Conservation (phyloP, 1,140 invertebrate species). For the Drosophila tsacasi region DNA sequence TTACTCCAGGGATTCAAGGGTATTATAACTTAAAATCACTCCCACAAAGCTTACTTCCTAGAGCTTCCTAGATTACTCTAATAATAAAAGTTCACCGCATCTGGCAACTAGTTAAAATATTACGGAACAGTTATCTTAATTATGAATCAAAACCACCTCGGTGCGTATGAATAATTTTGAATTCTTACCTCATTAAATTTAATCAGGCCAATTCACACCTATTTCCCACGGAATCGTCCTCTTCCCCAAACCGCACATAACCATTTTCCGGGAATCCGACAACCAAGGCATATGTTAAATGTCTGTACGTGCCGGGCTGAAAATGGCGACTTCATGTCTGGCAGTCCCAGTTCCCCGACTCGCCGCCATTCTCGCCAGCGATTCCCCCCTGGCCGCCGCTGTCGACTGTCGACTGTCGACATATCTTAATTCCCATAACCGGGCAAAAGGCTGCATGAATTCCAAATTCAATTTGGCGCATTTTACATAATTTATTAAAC, state of each 20-base stretch:
- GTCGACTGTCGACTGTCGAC: constrained; percentile 68
- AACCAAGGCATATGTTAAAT: constrained; percentile 54
- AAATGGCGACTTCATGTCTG: constrained; percentile 49
- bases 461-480: constrained; percentile 83
- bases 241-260: constrained; percentile 28
- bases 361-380: background rate
- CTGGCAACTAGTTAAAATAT: background rate
- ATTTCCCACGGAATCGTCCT: constrained; percentile 6
- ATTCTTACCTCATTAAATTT: constrained; percentile 44
- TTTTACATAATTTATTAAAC: constrained; percentile 84
- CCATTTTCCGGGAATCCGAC: constrained; percentile 31
- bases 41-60: background rate
- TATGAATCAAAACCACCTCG: constrained; percentile 17
- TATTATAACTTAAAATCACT: background rate
- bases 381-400: constrained; percentile 9
- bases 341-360: constrained; percentile 1
- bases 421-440: constrained; percentile 83
- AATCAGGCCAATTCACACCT: constrained; percentile 45
- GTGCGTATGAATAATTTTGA: constrained; percentile 34
- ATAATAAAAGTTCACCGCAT: too few relatives aligned
- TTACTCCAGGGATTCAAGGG: background rate
- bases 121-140: constrained; percentile 8
- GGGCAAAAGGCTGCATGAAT: constrained; percentile 79
- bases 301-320: constrained; percentile 57
- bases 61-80: background rate